A percentile compares a stretch with the other conserved stretches of the same genome.
Evolutionary conservation across 1,140 invertebrate species (phyloP).

Genomic region (Hycleus cichorii): DNA sequence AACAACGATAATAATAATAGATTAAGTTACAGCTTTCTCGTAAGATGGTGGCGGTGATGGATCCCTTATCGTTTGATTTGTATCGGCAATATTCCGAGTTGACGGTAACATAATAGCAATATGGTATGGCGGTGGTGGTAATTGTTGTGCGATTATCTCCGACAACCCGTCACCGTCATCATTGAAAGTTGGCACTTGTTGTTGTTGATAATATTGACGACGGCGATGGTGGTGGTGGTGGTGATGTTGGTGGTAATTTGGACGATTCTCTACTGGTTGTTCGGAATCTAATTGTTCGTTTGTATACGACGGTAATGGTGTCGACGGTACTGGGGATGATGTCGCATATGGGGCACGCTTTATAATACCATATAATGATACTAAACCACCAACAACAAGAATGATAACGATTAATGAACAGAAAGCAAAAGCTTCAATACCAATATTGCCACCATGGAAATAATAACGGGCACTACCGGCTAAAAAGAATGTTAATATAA

Average conservation of each 20-base stretch:
- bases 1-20: no score
- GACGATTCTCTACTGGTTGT: background rate
- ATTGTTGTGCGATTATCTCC: constrained; percentile 11
- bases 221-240: background rate
- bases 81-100: constrained; percentile 36
- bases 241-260: background rate
- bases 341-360: constrained; percentile 9
- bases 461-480: constrained; percentile 16
- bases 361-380: constrained; percentile 42
- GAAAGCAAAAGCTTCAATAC: constrained; percentile 56
- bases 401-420: constrained; percentile 56
- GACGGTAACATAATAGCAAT: constrained; percentile 56
- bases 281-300: background rate
- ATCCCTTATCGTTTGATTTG: constrained; percentile 40
- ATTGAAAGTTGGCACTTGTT: background rate
- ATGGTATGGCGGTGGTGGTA: constrained; percentile 56
- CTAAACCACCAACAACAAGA: constrained; percentile 53
- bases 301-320: no score
- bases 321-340: background rate
- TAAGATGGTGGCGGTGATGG: constrained; percentile 57
- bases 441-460: constrained; percentile 37
- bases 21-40: constrained; percentile 54
- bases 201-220: background rate
- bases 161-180: background rate
- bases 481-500: constrained; percentile 20